Conservation (phyloP, 2,113 vertebrate species). For the Nicator chloris region DNA sequence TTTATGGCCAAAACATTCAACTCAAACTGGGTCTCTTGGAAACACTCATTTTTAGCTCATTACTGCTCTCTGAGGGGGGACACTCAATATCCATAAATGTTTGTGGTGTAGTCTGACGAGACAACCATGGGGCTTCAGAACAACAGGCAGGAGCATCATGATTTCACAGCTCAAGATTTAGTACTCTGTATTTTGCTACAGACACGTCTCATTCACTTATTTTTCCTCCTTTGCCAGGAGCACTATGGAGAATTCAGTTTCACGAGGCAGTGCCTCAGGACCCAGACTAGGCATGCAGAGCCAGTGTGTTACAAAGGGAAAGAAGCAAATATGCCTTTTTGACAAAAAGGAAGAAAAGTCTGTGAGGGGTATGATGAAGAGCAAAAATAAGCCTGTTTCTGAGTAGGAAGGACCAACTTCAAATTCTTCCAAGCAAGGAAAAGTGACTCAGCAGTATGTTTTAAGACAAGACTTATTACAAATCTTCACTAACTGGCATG, state of each 20-base stretch:
- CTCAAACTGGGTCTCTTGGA: neutral
- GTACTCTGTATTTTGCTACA: neutral
- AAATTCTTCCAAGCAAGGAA: neutral
- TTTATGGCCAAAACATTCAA: neutral
- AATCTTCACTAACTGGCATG: neutral
- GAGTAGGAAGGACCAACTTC: neutral
- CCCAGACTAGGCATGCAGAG: neutral
- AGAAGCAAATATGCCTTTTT: neutral
- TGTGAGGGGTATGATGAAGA: neutral
- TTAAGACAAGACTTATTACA: neutral
- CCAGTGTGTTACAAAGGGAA: rapidly evolving
- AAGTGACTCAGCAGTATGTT: neutral
- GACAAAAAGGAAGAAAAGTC: neutral
- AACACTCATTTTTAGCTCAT: neutral
- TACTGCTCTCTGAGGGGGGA: neutral
- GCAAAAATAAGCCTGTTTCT: neutral
- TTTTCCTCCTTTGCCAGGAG: neutral
- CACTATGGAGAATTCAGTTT: neutral
- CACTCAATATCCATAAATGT: rapidly evolving
- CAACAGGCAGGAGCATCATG: neutral
- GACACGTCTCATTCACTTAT: neutral
- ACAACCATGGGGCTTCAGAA: neutral
- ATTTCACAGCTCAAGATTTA: neutral
- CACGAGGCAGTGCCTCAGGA: rapidly evolving
- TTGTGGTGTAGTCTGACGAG: neutral